Evolutionary conservation across 2,113 vertebrate genomes (phyloP).

Genomic region (Colius striatus): DNA sequence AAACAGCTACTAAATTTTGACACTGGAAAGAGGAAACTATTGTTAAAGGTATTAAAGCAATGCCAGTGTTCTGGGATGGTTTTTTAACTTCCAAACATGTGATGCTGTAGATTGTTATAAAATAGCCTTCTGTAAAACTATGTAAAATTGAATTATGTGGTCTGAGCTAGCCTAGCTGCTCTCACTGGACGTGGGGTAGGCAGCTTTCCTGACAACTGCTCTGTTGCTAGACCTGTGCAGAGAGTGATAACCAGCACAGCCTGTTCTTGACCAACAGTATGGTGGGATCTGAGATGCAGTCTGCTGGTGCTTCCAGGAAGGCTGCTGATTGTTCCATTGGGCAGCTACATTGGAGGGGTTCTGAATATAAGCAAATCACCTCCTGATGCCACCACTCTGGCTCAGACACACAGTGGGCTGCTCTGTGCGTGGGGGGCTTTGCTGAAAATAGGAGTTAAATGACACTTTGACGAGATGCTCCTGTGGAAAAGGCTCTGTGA

Average conservation of each 20-base stretch:
- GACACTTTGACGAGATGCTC: not conserved
- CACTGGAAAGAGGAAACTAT: not conserved
- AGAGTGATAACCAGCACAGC: not conserved
- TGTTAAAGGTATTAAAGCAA: not conserved
- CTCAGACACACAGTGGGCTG: not conserved
- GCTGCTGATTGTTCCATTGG: not conserved
- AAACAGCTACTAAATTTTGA: not conserved
- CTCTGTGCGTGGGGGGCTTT: not conserved
- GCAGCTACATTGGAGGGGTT: not conserved
- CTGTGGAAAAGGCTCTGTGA: not conserved
- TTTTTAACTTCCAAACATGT: not conserved
- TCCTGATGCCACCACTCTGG: not conserved
- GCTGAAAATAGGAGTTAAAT: not conserved
- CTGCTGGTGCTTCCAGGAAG: not conserved
- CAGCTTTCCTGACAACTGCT: too few species aligned
- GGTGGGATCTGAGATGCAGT: not conserved
- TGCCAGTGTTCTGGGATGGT: not conserved
- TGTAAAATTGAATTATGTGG: accelerated
- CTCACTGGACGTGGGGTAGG: not conserved
- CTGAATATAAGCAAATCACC: not conserved
- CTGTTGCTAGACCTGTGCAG: not conserved
- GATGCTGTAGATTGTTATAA: not conserved
- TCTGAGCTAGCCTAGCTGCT: not conserved
- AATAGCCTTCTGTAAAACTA: not conserved
- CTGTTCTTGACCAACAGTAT: not conserved